These are phyloP conservation scores for Brachionus sp. DNA, from an alignment of 1,140 invertebrate species.

Conservation along the genomic window DNA sequence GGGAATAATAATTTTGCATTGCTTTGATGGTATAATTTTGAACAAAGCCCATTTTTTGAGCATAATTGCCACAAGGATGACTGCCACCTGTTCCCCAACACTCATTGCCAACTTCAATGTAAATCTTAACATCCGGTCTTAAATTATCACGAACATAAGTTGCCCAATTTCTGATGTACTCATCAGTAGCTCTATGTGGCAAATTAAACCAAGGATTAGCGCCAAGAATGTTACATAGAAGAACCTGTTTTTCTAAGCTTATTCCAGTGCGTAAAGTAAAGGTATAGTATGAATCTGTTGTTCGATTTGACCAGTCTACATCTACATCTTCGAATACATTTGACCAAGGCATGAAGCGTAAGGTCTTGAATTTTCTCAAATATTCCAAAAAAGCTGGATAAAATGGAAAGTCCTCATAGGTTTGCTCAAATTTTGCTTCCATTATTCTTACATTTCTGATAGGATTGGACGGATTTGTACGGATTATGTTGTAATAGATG, in stretches of 20 bases:
- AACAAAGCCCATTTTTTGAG: constrained; percentile 17
- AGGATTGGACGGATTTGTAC: constrained; percentile 50
- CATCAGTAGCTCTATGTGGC: constrained; percentile 51
- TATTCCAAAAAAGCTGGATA: constrained; percentile 50
- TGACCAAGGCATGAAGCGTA: constrained; percentile 50
- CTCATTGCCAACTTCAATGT: constrained; percentile 17
- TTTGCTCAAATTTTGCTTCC: constrained; percentile 49
- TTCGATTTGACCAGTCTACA: constrained; percentile 49
- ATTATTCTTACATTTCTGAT: constrained; percentile 50
- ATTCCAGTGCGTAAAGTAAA: constrained; percentile 48
- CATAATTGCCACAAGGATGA: background rate
- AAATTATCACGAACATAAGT: constrained; percentile 47
- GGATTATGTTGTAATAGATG: constrained; percentile 47
- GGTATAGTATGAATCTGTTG: constrained; percentile 47
- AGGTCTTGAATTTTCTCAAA: constrained; percentile 49
- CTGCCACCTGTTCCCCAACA: constrained; percentile 4
- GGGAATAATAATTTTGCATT: constrained; percentile 3
- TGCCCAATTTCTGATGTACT: constrained; percentile 50
- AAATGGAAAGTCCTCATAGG: constrained; percentile 50
- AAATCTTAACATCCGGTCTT: constrained; percentile 50
- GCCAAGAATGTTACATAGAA: constrained; percentile 49
- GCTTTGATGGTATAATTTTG: background rate
- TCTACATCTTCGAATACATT: constrained; percentile 47
- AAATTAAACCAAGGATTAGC: constrained; percentile 51
- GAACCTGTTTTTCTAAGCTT: constrained; percentile 50